Evolutionary conservation across 2,113 vertebrate species (phyloP).

Genomic region (Onychostruthus taczanowskii): DNA sequence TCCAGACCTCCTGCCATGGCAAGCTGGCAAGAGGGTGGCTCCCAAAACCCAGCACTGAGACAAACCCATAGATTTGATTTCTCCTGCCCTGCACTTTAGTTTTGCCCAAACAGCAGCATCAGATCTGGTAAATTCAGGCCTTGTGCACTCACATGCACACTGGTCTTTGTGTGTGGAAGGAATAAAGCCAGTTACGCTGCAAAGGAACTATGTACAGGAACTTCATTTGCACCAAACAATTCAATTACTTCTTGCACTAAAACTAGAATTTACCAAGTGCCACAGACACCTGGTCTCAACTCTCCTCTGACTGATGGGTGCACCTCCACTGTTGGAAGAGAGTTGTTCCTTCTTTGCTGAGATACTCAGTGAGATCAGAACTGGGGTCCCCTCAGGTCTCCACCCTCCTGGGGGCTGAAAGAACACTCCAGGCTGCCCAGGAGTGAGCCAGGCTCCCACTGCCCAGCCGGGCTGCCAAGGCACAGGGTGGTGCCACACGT

Average conservation of each 20-base stretch:
- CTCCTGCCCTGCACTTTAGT: neutral
- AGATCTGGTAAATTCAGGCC: neutral
- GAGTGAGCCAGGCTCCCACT: neutral
- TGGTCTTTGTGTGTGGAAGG: neutral
- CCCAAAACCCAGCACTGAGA: neutral
- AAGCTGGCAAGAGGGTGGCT: neutral
- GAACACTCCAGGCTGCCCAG: neutral
- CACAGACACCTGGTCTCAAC: neutral
- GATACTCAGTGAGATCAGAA: neutral
- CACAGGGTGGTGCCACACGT: rapidly evolving
- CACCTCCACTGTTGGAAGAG: neutral
- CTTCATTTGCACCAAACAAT: conserved; percentile 32
- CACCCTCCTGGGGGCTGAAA: neutral
- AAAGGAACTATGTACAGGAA: conserved; percentile 7
- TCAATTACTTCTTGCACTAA: conserved; percentile 53
- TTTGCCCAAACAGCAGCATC: conserved; percentile 6
- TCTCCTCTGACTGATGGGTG: neutral
- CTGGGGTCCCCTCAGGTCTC: rapidly evolving
- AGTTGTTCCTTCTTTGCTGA: neutral
- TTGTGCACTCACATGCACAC: neutral
- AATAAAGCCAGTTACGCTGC: conserved; percentile 56
- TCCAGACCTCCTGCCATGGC: neutral
- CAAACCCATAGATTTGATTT: neutral
- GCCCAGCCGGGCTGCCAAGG: neutral
- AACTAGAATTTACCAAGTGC: conserved; percentile 43